Evolutionary conservation across 2,113 vertebrate species (phyloP).

Genomic region (Ctenodactylus gundi): DNA sequence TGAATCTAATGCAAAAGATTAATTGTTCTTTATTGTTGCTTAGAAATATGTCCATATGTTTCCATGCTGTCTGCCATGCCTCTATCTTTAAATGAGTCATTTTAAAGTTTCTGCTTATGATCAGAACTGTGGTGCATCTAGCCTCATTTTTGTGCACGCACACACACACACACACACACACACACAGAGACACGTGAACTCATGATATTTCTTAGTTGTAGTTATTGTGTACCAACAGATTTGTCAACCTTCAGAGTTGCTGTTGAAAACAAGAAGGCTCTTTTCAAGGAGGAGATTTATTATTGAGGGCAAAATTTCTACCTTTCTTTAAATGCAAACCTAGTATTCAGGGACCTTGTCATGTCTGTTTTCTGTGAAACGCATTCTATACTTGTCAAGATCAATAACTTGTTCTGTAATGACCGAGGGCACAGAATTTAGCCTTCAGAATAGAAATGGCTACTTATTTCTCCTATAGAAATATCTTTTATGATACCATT

Average conservation of each 20-base stretch:
- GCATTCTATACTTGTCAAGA: constrained; percentile 37
- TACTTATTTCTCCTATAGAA: not conserved
- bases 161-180: not conserved
- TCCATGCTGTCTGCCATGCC: not conserved
- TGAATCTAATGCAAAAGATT: not conserved
- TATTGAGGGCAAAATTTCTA: not conserved
- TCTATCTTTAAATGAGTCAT: not conserved
- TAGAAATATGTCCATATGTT: constrained; percentile 8
- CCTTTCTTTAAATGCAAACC: constrained; percentile 34
- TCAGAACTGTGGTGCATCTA: not conserved
- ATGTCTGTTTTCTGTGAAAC: constrained; percentile 11
- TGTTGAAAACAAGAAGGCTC: not conserved
- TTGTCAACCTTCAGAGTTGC: not conserved
- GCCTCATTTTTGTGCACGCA: not conserved
- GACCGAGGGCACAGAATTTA: constrained; percentile 24
- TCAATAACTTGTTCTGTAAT: constrained; percentile 46
- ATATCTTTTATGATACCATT: not conserved
- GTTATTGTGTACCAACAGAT: not conserved
- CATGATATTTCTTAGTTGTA: not conserved
- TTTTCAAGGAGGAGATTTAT: not conserved
- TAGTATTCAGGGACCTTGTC: constrained; percentile 1
- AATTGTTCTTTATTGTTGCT: not conserved
- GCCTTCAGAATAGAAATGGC: constrained; percentile 31
- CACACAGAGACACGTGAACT: not conserved
- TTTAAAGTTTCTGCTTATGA: not conserved